Evolutionary conservation across 2,888 invertebrate species (phyloP).

Genomic region (Melanophora roralis): DNA sequence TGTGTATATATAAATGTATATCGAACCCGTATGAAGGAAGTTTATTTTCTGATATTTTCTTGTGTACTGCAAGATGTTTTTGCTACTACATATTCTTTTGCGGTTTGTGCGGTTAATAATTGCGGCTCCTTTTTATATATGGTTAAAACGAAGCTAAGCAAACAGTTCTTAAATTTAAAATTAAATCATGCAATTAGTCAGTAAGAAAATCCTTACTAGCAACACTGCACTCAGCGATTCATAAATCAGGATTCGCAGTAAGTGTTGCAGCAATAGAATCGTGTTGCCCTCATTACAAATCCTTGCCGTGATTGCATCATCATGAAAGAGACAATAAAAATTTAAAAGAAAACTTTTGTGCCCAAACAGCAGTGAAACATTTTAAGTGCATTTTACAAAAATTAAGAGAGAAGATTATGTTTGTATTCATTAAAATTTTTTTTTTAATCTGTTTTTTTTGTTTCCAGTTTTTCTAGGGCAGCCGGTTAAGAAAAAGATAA

Average conservation of each 20-base stretch:
- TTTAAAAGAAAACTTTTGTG: background rate
- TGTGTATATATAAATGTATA: background rate
- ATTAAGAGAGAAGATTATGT: too few relatives aligned
- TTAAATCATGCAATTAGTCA: constrained; percentile 61
- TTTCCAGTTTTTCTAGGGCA: too few relatives aligned
- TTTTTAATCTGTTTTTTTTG: too few relatives aligned
- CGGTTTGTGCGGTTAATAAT: constrained; percentile 55
- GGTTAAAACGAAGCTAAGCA: constrained; percentile 56
- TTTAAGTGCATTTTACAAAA: background rate
- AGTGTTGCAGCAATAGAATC: constrained; percentile 22
- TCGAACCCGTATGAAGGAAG: background rate
- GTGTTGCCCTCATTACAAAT: background rate
- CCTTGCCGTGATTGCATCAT: constrained; percentile 1
- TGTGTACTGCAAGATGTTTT: background rate
- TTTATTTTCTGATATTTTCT: background rate
- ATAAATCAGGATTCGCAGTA: constrained; percentile 61
- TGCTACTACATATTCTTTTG: background rate
- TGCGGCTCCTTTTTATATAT: constrained; percentile 29
- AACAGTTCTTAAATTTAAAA: constrained; percentile 59
- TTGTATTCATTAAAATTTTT: too few relatives aligned
- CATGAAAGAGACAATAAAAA: background rate
- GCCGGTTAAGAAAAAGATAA: too few relatives aligned
- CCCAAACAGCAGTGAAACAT: constrained; percentile 13
- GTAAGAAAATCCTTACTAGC: constrained; percentile 59
- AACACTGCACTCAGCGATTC: constrained; percentile 56